Percentiles rank a stretch among this genome's conserved stretches.
Conservation (phyloP, 2,797 vertebrate species). For the Naso thynnoides region DNA sequence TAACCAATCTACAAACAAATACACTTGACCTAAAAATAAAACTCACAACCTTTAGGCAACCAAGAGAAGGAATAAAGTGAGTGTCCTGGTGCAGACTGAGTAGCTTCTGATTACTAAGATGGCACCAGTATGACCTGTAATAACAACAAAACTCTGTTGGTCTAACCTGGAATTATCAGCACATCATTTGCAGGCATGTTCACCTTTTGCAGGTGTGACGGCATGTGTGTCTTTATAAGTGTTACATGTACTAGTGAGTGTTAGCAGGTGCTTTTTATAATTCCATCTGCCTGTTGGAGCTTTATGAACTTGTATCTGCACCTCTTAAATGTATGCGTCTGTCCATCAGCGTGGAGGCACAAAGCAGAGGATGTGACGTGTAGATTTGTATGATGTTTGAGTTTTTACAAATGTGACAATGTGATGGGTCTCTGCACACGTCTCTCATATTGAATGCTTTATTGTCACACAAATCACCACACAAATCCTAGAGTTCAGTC, state of each 20-base stretch:
- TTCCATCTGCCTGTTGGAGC: conserved; percentile 17
- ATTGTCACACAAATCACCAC: conserved; percentile 13
- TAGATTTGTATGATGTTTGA: conserved; percentile 16
- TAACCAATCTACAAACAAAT: conserved; percentile 9
- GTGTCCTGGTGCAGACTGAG: conserved; percentile 14
- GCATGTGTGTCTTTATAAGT: conserved; percentile 13
- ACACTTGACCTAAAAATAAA: neutral
- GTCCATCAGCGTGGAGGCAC: neutral
- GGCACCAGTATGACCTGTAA: conserved; percentile 19
- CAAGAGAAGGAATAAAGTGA: conserved; percentile 4
- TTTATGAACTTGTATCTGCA: neutral
- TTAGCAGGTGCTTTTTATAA: conserved; percentile 43
- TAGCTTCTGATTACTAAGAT: conserved; percentile 36
- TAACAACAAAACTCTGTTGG: conserved; percentile 22
- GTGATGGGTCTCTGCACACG: conserved; percentile 4
- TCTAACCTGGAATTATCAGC: conserved; percentile 37
- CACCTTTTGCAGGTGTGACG: conserved; percentile 22
- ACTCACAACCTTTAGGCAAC: conserved; percentile 13
- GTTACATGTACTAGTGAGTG: neutral
- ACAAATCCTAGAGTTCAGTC: conserved; percentile 47
- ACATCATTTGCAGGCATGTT: conserved; percentile 29
- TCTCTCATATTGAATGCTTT: conserved; percentile 12
- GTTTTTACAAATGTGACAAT: conserved; percentile 4
- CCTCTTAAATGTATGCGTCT: neutral
- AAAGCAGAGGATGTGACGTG: neutral